Conservation (phyloP, 2,888 invertebrate species). For the Amphimallon solstitiale region DNA sequence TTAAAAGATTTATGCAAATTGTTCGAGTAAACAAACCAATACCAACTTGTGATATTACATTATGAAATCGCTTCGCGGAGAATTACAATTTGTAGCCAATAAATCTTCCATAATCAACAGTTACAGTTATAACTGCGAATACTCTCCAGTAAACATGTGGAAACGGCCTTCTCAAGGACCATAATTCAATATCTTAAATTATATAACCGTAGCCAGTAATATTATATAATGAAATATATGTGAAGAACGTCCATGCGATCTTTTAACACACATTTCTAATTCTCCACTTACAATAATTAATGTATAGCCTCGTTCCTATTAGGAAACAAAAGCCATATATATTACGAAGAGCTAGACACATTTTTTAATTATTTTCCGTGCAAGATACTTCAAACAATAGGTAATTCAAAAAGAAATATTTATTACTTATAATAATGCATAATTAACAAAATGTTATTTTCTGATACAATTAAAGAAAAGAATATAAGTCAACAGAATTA, state of each 20-base stretch:
- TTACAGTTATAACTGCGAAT: constrained; percentile 2
- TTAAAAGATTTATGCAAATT: not conserved
- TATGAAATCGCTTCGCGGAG: constrained; percentile 15
- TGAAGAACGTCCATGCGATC: not conserved
- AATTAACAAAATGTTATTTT: too few species aligned
- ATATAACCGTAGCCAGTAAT: constrained; percentile 16
- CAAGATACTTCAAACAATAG: too few species aligned
- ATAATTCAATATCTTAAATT: constrained; percentile 21
- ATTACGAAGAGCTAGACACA: not conserved
- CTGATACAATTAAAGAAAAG: too few species aligned
- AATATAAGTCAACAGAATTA: too few species aligned
- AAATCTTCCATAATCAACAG: constrained; percentile 6
- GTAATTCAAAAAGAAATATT: too few species aligned
- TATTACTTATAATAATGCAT: too few species aligned
- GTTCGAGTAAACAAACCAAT: not conserved
- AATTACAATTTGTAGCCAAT: constrained; percentile 14
- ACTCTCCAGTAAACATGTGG: not conserved
- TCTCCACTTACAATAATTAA: not conserved
- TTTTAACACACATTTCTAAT: constrained; percentile 12
- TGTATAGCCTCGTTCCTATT: constrained; percentile 21
- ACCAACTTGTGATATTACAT: not conserved
- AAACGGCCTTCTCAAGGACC: constrained; percentile 25
- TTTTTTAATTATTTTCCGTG: not conserved
- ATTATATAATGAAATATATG: constrained; percentile 15
- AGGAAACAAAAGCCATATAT: constrained; percentile 9